Conservation (phyloP, 2,113 vertebrate species). For the Notarius quadriscutis region DNA sequence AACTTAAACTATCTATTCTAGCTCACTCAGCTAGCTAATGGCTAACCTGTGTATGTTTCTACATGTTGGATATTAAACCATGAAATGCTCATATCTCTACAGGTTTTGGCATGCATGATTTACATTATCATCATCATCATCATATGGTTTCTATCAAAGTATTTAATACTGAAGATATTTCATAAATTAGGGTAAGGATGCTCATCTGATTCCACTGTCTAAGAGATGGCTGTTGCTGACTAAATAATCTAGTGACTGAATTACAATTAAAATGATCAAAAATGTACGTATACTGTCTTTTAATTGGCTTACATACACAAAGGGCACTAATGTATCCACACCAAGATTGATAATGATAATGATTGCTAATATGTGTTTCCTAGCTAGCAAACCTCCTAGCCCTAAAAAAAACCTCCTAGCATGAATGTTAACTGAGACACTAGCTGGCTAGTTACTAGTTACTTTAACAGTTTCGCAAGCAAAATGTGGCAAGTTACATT, state of each 20-base stretch:
- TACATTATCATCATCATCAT: background rate
- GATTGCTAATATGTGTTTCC: too few species aligned
- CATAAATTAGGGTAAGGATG: too few species aligned
- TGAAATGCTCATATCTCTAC: background rate
- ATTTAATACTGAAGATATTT: too few species aligned
- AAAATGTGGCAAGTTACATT: background rate
- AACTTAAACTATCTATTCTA: too few species aligned
- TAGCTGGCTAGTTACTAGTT: background rate
- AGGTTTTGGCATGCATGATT: background rate
- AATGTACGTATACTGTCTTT: too few species aligned
- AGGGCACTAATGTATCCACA: too few species aligned
- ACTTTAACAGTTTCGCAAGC: background rate
- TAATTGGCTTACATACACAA: too few species aligned
- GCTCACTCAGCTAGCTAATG: background rate
- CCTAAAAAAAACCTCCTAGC: background rate
- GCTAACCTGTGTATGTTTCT: background rate
- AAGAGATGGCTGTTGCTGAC: too few species aligned
- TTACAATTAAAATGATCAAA: too few species aligned
- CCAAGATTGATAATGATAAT: too few species aligned
- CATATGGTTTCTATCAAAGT: background rate
- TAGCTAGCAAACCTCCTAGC: background rate
- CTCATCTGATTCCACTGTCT: too few species aligned
- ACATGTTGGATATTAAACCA: background rate
- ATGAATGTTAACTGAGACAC: background rate
- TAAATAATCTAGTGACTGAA: too few species aligned